Percentiles rank a stretch among this genome's conserved stretches.
These are phyloP conservation scores for Diarsia rubi DNA, from an alignment of 2,888 invertebrate genomes.

Conservation along the genomic window DNA sequence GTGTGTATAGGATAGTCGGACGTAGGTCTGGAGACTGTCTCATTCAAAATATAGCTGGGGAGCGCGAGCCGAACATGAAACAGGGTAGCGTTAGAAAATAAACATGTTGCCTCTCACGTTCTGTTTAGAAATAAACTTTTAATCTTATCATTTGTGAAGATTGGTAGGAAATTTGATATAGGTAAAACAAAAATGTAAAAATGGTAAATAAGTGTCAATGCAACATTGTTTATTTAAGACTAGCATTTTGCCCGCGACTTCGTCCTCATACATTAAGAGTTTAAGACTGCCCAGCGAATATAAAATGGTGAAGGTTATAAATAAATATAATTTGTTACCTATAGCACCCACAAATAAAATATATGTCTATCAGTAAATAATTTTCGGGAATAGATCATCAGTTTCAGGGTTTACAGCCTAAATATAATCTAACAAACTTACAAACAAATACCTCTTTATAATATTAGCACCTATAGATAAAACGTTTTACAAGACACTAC, in stretches of 20 bases:
- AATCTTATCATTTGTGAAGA: conserved; percentile 33
- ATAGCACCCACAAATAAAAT: too few relatives aligned
- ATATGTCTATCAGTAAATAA: too few relatives aligned
- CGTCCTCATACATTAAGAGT: too few relatives aligned
- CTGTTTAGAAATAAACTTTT: conserved; percentile 35
- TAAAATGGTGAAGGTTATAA: too few relatives aligned
- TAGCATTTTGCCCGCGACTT: too few relatives aligned
- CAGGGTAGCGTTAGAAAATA: conserved; percentile 81
- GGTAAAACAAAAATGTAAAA: conserved; percentile 1
- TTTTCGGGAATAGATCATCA: too few relatives aligned
- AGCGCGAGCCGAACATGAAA: conserved; percentile 84
- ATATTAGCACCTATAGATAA: conserved; percentile 6
- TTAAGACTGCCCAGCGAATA: too few relatives aligned
- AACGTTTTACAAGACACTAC: conserved; percentile 43
- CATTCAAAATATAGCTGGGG: conserved; percentile 84
- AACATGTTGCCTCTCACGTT: conserved; percentile 44
- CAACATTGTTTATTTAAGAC: conserved; percentile 27
- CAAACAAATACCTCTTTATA: too few relatives aligned
- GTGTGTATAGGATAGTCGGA: conserved; percentile 76
- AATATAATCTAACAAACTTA: too few relatives aligned
- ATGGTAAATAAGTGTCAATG: conserved; percentile 6
- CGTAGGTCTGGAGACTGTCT: conserved; percentile 83
- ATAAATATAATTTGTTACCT: too few relatives aligned
- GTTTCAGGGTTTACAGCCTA: too few relatives aligned
- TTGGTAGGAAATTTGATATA: conserved; percentile 35